Evolutionary conservation across 1,140 invertebrate genomes (phyloP), one percentile per base, ranked within the genome.

Genomic region (Rhagoletis zephyria): DNA sequence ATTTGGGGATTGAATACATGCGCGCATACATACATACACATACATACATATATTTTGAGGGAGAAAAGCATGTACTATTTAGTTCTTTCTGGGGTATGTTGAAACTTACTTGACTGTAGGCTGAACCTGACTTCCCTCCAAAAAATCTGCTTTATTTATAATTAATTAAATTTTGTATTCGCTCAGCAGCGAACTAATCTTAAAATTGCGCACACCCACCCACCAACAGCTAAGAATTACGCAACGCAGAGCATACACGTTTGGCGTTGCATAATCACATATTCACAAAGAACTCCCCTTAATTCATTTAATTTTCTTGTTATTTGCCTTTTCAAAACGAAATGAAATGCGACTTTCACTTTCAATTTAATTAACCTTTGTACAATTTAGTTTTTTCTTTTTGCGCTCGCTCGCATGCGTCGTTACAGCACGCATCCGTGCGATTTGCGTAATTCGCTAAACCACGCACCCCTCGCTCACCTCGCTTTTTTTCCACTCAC

Each of bases 311-410:
- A 81, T 81, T 81, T 30, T 30, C 48, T 59, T 81, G 51, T n/a
- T 59, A 81, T 81, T 56, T 77, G 48, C 30, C 30, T 56, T 81
- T 56, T 19, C 5, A 6, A 30, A 30, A 30, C 67, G 56, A 81
- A 81, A 81, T 81, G 45, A 30, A 81, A 30, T 81, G 74, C 16
- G 74, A 56, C 74, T 81, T 81, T 81, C 74, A 81, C 51, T 81
- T 56, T 81, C 74, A 81, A 81, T 81, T 81, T 81, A 81, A 81
- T 81, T 81, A 81, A 81, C 74, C 74, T 81, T 81, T 81, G 74
- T 81, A 30, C n/a, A 19, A 19, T 56, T n/a, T 7, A 30, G 30
- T 30, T 30, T 30, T 30, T 30, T 30, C n/a, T 30, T 30, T 30
- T 30, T 30, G 30, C 30, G 30, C 30, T 30, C 30, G 30, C 48